A percentile compares a stretch with the other conserved stretches of the same genome.
These are phyloP conservation scores for Lophotis ruficrista DNA, from an alignment of 2,113 vertebrate species.

Conservation along the genomic window DNA sequence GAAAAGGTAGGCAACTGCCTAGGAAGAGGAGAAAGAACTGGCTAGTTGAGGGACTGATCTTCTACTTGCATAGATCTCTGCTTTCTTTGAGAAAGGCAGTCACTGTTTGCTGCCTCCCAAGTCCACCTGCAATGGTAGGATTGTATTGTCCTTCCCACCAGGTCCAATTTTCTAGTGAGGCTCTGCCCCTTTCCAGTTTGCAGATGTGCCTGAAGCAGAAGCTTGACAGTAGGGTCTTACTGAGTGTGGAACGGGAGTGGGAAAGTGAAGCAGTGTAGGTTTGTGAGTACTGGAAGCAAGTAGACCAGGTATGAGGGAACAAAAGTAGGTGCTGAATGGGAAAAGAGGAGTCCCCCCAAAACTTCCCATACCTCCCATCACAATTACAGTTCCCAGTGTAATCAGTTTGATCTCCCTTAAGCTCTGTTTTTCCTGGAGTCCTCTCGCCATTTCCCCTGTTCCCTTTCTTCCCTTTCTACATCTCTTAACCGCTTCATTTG, in stretches of 20 bases:
- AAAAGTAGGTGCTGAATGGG: not conserved
- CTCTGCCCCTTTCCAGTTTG: not conserved
- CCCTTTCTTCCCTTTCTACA: not conserved
- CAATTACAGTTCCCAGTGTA: not conserved
- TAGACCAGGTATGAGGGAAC: not conserved
- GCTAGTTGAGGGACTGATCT: not conserved
- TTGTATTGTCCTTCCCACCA: not conserved
- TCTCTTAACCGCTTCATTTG: not conserved
- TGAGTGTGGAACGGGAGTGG: not conserved
- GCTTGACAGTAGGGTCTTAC: not conserved
- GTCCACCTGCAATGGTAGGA: not conserved
- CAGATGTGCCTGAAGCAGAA: not conserved
- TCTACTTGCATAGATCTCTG: not conserved
- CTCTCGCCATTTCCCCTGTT: not conserved
- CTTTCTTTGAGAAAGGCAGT: not conserved
- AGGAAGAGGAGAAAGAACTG: not conserved
- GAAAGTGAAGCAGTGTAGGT: not conserved
- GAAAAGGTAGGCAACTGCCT: not conserved
- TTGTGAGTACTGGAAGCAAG: not conserved
- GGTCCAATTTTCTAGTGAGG: not conserved
- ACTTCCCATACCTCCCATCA: accelerated
- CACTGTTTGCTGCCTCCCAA: not conserved
- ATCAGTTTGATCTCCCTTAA: not conserved
- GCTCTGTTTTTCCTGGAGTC: not conserved
- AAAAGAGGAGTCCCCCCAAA: not conserved